These are phyloP conservation scores for Frankliniella intonsa DNA, from an alignment of 2,888 invertebrate genomes.

Conservation along the genomic window DNA sequence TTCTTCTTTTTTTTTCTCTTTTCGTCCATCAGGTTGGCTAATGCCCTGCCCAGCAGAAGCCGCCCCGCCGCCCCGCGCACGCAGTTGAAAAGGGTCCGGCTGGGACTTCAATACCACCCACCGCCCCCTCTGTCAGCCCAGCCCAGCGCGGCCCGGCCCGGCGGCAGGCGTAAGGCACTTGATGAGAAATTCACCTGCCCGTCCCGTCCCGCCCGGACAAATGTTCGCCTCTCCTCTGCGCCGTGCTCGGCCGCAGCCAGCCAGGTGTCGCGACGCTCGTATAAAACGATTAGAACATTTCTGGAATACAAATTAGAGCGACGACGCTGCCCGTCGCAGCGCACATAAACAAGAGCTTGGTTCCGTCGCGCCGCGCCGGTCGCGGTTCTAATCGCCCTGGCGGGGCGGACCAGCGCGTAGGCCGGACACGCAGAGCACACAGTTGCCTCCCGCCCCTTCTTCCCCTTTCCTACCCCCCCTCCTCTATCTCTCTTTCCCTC, in stretches of 20 bases:
- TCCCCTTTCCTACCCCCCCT: too few relatives aligned
- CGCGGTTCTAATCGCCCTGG: background rate
- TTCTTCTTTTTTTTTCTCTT: background rate
- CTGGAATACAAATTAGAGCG: slow-evolving; percentile 7
- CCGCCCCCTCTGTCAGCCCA: background rate
- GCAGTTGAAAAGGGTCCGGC: background rate
- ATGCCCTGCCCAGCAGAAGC: background rate
- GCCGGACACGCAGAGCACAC: background rate
- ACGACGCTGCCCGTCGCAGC: background rate
- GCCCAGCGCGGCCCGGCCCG: background rate
- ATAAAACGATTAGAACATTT: slow-evolving; percentile 9
- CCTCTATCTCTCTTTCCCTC: too few relatives aligned
- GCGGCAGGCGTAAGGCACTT: background rate
- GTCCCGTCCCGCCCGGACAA: background rate
- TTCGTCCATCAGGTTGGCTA: background rate
- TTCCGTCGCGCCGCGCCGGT: background rate
- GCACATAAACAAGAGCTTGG: slow-evolving; percentile 7
- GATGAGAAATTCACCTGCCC: too few relatives aligned
- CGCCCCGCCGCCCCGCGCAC: background rate
- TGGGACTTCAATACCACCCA: background rate
- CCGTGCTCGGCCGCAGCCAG: background rate
- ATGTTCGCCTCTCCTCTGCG: background rate
- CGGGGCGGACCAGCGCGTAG: background rate
- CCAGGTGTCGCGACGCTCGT: slow-evolving; percentile 15
- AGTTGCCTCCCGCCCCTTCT: too few relatives aligned